Base-by-base conservation (phyloP, 1,140 invertebrate genomes). In the Anastatus disparis region DNA sequence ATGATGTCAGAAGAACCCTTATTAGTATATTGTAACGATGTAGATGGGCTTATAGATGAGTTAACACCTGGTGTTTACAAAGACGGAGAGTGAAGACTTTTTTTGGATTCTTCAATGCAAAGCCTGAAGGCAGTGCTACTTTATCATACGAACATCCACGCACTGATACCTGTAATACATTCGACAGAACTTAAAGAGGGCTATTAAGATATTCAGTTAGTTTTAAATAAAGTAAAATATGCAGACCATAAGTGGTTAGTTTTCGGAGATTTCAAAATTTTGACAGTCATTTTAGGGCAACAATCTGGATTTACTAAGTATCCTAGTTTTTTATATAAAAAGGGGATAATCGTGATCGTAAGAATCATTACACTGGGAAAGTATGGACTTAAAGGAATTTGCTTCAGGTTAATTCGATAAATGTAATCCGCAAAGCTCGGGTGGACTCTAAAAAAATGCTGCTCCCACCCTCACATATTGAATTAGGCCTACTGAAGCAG, bases 101-200 rank as follows among this genome's bases (percentile, higher is more conserved):
- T 81, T 65, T 79, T 82, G 24, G 48, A 52, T 26, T 52, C 22
- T 24, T 24, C 75, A 20, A 79, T 78, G 75, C 70, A 64, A 70
- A 82, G 76, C 73, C 73, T 81, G 56, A 82, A 84, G 75, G 79
- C 77, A 74, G 76, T 84, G 44, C 71, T 82, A 52, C 66, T 83
- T 29, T 75, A 84, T 62, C 83, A 81, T 74, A 78, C 69, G 6
- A 85, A 85, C 64, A 73, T 76, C 76, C 76, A 74, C 74, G 76
- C 64, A 20, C 75, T 61, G 13, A 73, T 79, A 50, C 78, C 76
- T 38, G 73, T 79, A 71, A 76, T 72, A 35, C 76, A 80, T 71
- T 78, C 72, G 40, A 74, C 74, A 42, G 71, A 76, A 48, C 62
- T 81, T 13, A 82, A 82, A 77, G 78, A 82, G 75, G 64, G 75